These are phyloP conservation scores for Netelia melanura DNA, from an alignment of 2,888 invertebrate genomes.

Conservation along the genomic window DNA sequence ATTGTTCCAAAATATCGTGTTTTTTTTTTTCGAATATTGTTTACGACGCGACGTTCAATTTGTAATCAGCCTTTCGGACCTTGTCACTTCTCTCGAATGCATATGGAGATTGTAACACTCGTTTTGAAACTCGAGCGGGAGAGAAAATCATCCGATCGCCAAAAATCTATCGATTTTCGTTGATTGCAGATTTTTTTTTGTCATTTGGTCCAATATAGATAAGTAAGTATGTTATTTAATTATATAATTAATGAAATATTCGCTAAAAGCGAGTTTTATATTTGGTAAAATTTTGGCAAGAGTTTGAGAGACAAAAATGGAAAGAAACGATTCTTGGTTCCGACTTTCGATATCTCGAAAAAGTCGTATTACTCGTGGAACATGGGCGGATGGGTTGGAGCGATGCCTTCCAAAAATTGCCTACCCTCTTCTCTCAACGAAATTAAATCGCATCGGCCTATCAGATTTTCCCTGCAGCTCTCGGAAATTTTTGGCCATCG, in stretches of 20 bases:
- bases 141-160: neutral
- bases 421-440: slow-evolving; percentile 1
- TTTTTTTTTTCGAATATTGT: slow-evolving; percentile 7
- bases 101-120: neutral
- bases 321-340: neutral
- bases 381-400: neutral
- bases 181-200: too few relatives aligned
- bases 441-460: slow-evolving; percentile 39
- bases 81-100: neutral
- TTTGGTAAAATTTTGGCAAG: neutral
- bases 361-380: neutral
- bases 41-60: too few relatives aligned
- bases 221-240: too few relatives aligned
- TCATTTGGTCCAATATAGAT: too few relatives aligned
- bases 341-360: neutral
- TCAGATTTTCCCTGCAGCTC: slow-evolving; percentile 4
- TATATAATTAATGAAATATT: neutral
- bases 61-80: neutral
- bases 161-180: too few relatives aligned
- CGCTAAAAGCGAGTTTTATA: neutral
- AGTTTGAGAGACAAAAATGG: neutral
- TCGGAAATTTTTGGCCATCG: slow-evolving; percentile 62
- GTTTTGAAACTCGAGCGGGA: neutral
- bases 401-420: slow-evolving; percentile 41
- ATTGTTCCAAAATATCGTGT: neutral